Percentiles rank a stretch among this genome's conserved stretches.
These are phyloP conservation scores for Hippocampus barbouri DNA, from an alignment of 2,113 vertebrate species.

Conservation along the genomic window DNA sequence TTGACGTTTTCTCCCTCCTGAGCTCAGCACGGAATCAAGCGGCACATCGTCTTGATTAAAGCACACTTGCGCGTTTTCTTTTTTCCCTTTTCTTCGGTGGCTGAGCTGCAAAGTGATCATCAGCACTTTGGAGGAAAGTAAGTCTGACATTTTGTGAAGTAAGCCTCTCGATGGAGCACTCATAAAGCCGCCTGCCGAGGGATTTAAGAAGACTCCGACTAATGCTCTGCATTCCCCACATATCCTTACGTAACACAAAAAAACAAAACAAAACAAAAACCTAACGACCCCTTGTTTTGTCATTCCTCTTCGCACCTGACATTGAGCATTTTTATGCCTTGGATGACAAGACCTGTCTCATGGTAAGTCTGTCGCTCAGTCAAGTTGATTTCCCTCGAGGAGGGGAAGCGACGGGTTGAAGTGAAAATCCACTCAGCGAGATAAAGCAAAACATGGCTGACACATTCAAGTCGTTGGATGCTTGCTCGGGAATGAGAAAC, in stretches of 20 bases:
- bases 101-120: slow-evolving; percentile 45
- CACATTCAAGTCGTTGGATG: background rate
- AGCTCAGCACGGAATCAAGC: no score
- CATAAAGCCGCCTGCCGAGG: slow-evolving; percentile 45
- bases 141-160: slow-evolving; percentile 58
- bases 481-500: background rate
- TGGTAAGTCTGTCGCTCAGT: background rate
- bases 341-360: background rate
- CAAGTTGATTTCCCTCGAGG: background rate
- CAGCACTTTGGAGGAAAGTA: slow-evolving; percentile 40
- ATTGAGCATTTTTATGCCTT: background rate
- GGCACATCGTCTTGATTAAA: no score
- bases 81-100: slow-evolving; percentile 14
- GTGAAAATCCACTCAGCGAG: background rate
- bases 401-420: background rate
- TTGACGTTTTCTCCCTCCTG: no score
- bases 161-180: slow-evolving; percentile 50
- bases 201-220: slow-evolving; percentile 63
- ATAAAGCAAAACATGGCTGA: background rate
- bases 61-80: slow-evolving; percentile 3
- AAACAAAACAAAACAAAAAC: background rate
- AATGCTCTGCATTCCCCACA: slow-evolving; percentile 51
- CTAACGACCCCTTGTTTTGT: background rate
- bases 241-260: slow-evolving; percentile 36
- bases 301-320: background rate